Base-by-base conservation (phyloP, 2,888 invertebrate genomes). In the Scaptomyza tumidula region DNA sequence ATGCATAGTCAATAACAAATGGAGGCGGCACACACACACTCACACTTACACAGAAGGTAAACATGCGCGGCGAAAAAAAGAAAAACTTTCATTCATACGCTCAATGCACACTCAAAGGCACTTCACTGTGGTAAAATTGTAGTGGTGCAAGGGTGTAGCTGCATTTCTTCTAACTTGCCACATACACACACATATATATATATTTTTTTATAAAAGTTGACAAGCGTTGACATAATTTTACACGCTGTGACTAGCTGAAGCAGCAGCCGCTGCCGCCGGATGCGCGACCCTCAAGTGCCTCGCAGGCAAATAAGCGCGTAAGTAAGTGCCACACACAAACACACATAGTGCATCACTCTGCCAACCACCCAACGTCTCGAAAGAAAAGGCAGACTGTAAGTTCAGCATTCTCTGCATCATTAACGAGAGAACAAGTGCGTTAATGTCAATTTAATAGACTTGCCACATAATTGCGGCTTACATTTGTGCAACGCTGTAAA, bases 221-320 rank as follows among this genome's bases (percentile, higher is more conserved):
- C 86, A 88, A 80, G 88, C 88, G 88, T 86, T 84, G 84, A 84
- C 84, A 88, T 84, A 84, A 84, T 84, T 84, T 88, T 86, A 86
- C 84, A 80, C 78, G 86, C 84, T 73, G 73, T 80, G 88, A 88
- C 84, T 86, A 86, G 72, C 67, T 74, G 78, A 54, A 75, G 75
- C 49, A 75, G 77, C 69, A 39, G 39, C 3, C 14, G 39, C 14
- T 53, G 75, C 67, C 75, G 69, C 69, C 78, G 78, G 73, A 85
- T 67, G 73, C 70, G 78, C 60, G 71, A 55, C 68, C 52, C 50
- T 64, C 54, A 67, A 71, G 58, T 55, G 54, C 57, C 39, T 52
- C 27, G 50, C 29, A 33, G 61, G 66, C 63, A 68, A 75, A 75
- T 71, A 76, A 66, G 66, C 74, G 75, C 54, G 39, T 71, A 69